Percentiles rank a stretch among this genome's conserved stretches.
Conservation (phyloP, 2,888 invertebrate species). For the Drepanosiphum platanoidis region DNA sequence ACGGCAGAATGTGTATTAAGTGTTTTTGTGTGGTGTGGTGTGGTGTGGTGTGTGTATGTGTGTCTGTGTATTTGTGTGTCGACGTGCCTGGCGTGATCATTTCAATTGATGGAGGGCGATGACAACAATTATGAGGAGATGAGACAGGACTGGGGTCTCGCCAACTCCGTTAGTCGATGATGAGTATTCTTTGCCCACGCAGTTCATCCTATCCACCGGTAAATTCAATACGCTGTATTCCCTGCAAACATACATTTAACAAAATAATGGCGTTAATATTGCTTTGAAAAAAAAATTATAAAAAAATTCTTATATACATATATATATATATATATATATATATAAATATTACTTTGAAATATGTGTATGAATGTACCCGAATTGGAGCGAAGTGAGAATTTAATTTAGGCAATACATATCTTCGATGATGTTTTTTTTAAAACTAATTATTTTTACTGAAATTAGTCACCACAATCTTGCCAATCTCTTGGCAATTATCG, state of each 20-base stretch:
- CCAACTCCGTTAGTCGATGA: slow-evolving; percentile 62
- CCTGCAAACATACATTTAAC: slow-evolving; percentile 27
- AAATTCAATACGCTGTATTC: slow-evolving; percentile 85
- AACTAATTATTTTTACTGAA: no score
- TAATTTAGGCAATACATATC: no score
- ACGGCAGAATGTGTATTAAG: not conserved
- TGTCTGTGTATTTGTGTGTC: not conserved
- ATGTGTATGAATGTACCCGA: no score
- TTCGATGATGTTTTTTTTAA: no score
- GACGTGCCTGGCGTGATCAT: not conserved
- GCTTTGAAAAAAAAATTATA: not conserved
- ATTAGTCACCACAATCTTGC: no score
- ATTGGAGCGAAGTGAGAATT: no score
- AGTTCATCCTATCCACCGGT: slow-evolving; percentile 85
- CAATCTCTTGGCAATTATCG: not conserved
- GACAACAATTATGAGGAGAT: slow-evolving; percentile 27
- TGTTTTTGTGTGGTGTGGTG: not conserved
- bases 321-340: no score
- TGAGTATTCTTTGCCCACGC: slow-evolving; percentile 73
- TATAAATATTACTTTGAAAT: no score
- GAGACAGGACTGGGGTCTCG: slow-evolving; percentile 18
- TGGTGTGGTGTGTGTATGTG: not conserved
- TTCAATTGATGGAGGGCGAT: slow-evolving; percentile 38
- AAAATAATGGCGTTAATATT: not conserved
- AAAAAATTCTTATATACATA: not conserved